Base-by-base conservation (phyloP, 2,888 invertebrate genomes). In the Drosophila subquinaria region DNA sequence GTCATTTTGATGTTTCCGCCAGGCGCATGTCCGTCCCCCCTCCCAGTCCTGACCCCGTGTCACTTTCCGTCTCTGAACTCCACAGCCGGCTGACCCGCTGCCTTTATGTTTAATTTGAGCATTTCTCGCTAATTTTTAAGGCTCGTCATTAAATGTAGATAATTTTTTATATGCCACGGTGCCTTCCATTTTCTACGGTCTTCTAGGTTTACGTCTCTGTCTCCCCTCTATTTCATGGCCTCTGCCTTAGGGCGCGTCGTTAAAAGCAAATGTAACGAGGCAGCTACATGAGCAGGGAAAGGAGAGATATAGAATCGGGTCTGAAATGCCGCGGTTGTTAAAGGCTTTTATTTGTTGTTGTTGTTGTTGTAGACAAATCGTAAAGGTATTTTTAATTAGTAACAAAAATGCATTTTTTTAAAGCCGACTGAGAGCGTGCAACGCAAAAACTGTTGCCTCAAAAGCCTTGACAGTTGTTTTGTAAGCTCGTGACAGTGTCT, bases 1-100 rank as follows among this genome's bases (percentile, higher is more conserved):
- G 91, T 91, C 91, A 91, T 91, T 91, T 90, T 82, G 85, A 86
- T 88, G 86, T 90, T 88, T 91, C 87, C 89, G 82, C 81, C 74
- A 82, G 85, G 82, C 88, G 89, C 85, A 81, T 84, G 84, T 79
- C 87, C 79, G 43, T 20, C 20, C 51, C 60, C 11, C 20, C 9
- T 36, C 56, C 40, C 13, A 48, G 56, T 30, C 47, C 36, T 23
- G 30, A 30, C 17, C 47, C 36, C 30, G 17, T 42, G 13, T 8
- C 55, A n/a, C 9, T 35, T 10, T 4, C 8, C 20, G 35, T 51
- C 20, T 36, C 36, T 38, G 13, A 4, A 15, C 33, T 38, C 47
- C n/a, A 36, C 45, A 11, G 43, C 23, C 47, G 38, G 48, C 59
- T 59, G 59, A 59, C 68, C 55, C 57, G 63, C 68, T 48, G 79